These are phyloP conservation scores for Andrena praecox DNA, from an alignment of 2,888 invertebrate genomes.

Conservation along the genomic window DNA sequence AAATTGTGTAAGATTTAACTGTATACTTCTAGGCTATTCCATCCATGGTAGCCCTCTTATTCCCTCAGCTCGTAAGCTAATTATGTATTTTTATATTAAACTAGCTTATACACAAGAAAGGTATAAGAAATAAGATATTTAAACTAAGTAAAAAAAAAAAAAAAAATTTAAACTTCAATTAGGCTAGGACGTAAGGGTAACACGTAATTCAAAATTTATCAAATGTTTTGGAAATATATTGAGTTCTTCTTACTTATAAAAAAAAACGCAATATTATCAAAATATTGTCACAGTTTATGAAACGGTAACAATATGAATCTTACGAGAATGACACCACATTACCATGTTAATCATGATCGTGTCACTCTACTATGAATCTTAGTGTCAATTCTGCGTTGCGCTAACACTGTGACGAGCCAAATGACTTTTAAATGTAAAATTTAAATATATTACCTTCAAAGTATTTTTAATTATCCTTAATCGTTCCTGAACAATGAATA, in stretches of 20 bases:
- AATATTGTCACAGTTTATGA: conserved; percentile 79
- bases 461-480: conserved; percentile 73
- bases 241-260: conserved; percentile 81
- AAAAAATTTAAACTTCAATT: conserved; percentile 75
- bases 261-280: conserved; percentile 77
- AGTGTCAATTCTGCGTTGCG: conserved; percentile 84
- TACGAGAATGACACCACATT: conserved; percentile 72
- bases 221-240: conserved; percentile 83
- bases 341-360: conserved; percentile 79
- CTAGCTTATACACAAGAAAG: conserved; percentile 81
- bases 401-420: conserved; percentile 85
- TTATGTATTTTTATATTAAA: conserved; percentile 85
- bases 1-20: conserved; percentile 81
- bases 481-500: conserved; percentile 67
- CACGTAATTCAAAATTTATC: conserved; percentile 81
- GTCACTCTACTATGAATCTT: conserved; percentile 80
- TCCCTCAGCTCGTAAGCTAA: conserved; percentile 84
- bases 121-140: conserved; percentile 71
- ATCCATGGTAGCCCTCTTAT: conserved; percentile 82
- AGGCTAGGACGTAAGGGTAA: conserved; percentile 80
- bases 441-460: conserved; percentile 83
- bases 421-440: conserved; percentile 85
- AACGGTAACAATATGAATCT: conserved; percentile 76
- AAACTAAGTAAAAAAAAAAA: conserved; percentile 66
- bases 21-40: conserved; percentile 83